Evolutionary conservation across 2,888 invertebrate genomes (phyloP).

Genomic region (Synanthedon tipuliformis): DNA sequence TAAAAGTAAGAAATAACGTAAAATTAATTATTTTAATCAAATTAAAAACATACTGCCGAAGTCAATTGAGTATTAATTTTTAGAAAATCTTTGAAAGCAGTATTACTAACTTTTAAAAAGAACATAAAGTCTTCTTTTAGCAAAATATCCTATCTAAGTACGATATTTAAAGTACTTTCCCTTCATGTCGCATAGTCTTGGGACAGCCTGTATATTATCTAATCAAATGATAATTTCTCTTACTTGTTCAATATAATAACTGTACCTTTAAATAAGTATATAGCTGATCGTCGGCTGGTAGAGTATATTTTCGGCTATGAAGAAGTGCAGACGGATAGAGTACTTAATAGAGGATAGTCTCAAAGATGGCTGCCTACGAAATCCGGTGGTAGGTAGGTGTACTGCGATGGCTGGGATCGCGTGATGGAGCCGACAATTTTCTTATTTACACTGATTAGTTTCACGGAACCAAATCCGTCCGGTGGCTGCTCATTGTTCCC

Average conservation of each 20-base stretch:
- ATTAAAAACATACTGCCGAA: too few species aligned
- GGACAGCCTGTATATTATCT: too few species aligned
- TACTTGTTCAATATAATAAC: neutral
- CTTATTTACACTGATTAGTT: slow-evolving; percentile 65
- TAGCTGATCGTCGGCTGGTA: neutral
- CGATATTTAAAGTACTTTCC: too few species aligned
- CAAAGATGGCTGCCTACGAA: slow-evolving; percentile 5
- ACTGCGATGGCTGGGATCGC: slow-evolving; percentile 22
- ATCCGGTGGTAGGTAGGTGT: slow-evolving; percentile 2
- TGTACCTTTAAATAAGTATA: neutral
- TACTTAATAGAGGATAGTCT: neutral
- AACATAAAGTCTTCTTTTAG: too few species aligned
- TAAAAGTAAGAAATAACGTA: too few species aligned
- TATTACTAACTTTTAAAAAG: too few species aligned
- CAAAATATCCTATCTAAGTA: too few species aligned
- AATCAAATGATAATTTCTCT: neutral
- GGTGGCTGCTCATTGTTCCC: slow-evolving; percentile 33
- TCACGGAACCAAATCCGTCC: slow-evolving; percentile 65
- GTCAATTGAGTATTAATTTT: too few species aligned
- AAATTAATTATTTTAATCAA: too few species aligned
- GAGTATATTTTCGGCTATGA: neutral
- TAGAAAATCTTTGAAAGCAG: too few species aligned
- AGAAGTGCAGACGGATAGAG: neutral
- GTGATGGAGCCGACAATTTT: slow-evolving; percentile 54
- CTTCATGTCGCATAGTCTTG: too few species aligned